Evolutionary conservation across 1,140 invertebrate species (phyloP), one percentile per base, ranked within the genome.

Genomic region (Nasonia vitripennis): DNA sequence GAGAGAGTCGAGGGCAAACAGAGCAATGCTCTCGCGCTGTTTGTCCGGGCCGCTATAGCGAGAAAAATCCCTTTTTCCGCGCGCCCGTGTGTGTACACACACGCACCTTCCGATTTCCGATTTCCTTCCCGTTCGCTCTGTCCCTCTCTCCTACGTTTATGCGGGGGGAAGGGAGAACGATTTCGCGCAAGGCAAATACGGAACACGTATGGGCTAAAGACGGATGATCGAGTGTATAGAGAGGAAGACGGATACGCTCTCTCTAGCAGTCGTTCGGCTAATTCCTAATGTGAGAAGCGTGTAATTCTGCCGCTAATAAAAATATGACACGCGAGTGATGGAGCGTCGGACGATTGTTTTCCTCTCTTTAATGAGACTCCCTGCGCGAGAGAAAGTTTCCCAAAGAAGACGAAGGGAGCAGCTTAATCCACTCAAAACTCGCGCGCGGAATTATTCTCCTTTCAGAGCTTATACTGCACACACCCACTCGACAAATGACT

Each of bases 241-340:
- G 73, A 75, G 5, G 73, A 75, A 75, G 73, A 75, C 73, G 37
- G 73, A 62, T 62, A 45, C n/a, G 37, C 37, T 27, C 27, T 27
- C 27, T 27, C 1, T 27, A 27, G 27, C 27, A 27, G 27, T 27
- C 34, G 34, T 6, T 37, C 5, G 41, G 20, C 27, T 78, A 78
- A 78, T 31, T 55, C 62, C 17, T 71, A 84, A 84, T 84, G 68
- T 34, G 37, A 78, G 67, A 84, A 78, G 75, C 75, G 41, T 84
- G 75, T 84, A 84, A 84, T 78, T 78, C 75, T 23, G 31, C 2
- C 9, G 27, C 62, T 78, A 84, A 78, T 84, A 84, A 84, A 84
- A 84, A 78, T 79, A 84, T 71, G 67, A 73, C 71, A 62, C 71
- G 67, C 74, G 74, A 70, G 27, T 77, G 81, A 83, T 83, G 71